phyloP scores from a whole-genome alignment of 2,113 vertebrate species.

The Nestor notabilis region DNA sequence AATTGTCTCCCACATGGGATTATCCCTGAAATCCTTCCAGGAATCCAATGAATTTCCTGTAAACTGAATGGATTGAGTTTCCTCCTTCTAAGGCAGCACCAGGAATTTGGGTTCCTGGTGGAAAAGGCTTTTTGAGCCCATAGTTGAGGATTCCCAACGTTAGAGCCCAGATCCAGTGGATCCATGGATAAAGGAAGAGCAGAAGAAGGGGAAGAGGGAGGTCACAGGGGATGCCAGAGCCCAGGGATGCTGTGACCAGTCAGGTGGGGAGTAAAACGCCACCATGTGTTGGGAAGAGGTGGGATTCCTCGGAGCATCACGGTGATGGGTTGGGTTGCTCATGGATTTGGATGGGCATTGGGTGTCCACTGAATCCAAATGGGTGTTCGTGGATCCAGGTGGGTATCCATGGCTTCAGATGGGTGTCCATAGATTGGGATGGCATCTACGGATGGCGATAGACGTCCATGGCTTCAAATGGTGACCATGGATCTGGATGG shows the following conservation, averaged over 20 bases:
- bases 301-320: background rate
- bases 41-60: background rate
- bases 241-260: fast-evolving
- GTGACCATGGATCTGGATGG: fast-evolving
- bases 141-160: background rate
- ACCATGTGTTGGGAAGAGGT: background rate
- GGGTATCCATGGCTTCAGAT: fast-evolving
- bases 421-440: fast-evolving
- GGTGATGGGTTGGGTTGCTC: fast-evolving
- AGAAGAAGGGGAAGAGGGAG: background rate
- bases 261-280: background rate
- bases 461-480: fast-evolving
- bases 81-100: background rate
- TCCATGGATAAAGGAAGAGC: fast-evolving
- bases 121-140: background rate
- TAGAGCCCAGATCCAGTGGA: fast-evolving
- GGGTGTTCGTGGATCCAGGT: fast-evolving
- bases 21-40: background rate
- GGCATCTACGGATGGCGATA: fast-evolving
- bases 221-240: background rate
- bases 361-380: background rate
- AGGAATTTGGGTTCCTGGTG: background rate
- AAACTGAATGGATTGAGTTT: background rate
- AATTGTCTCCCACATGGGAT: background rate
- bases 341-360: background rate